These are phyloP conservation scores for Rhinolophus sinicus DNA, from an alignment of 2,113 vertebrate species.

Conservation along the genomic window DNA sequence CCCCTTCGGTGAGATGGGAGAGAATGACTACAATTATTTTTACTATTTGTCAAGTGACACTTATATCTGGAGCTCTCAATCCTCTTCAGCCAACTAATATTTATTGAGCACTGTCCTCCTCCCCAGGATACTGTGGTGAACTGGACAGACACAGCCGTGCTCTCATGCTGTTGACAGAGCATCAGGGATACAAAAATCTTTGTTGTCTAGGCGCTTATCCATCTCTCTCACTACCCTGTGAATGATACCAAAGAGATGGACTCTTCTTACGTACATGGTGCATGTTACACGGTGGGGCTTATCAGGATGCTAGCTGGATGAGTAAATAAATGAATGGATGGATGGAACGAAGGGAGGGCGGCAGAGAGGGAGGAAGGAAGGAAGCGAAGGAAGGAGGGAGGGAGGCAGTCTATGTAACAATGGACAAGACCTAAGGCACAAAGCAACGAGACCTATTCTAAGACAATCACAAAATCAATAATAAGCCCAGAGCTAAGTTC, in stretches of 20 bases:
- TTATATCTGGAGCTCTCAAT: neutral
- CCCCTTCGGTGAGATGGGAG: neutral
- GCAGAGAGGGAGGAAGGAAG: no score
- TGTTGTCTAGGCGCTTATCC: neutral
- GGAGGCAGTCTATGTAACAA: neutral
- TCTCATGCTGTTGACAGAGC: neutral
- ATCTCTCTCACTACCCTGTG: neutral
- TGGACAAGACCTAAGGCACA: neutral
- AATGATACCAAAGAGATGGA: neutral
- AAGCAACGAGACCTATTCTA: neutral
- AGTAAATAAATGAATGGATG: neutral
- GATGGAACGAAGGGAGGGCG: neutral
- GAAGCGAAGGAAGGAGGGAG: neutral
- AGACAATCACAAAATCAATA: neutral
- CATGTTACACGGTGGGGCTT: neutral
- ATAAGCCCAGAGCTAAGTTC: neutral
- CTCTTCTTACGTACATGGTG: neutral
- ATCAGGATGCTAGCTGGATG: neutral
- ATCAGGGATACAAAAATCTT: neutral
- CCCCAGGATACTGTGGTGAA: neutral
- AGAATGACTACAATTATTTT: neutral
- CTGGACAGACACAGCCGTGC: rapidly evolving
- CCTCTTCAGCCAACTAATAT: neutral
- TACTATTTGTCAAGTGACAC: neutral
- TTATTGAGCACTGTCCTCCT: neutral